Evolutionary conservation across 2,113 vertebrate species (phyloP).

Genomic region (Lichenostomus cassidix): DNA sequence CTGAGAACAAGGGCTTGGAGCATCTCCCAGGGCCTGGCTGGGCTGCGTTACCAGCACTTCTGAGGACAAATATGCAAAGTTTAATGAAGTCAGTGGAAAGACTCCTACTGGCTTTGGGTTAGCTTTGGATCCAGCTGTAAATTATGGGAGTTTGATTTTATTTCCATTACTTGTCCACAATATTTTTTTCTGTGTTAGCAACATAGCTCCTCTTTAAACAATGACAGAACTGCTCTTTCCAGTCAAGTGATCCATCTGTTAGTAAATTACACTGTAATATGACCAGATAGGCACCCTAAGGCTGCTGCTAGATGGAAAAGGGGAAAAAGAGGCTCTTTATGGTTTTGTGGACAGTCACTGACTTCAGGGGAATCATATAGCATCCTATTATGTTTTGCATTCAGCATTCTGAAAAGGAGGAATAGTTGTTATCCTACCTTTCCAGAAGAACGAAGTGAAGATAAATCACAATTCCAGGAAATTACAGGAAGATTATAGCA

Average conservation of each 20-base stretch:
- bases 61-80: not conserved
- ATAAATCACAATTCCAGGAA: not conserved
- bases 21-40: not conserved
- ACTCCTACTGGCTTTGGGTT: not conserved
- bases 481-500: not conserved
- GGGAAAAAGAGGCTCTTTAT: not conserved
- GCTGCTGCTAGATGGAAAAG: not conserved
- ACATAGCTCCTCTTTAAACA: not conserved
- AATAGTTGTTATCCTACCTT: not conserved
- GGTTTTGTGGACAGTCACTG: not conserved
- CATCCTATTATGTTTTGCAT: not conserved
- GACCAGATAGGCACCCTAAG: not conserved
- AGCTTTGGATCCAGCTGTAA: not conserved
- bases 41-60: not conserved
- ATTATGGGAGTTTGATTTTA: not conserved
- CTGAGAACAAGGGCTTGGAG: not conserved
- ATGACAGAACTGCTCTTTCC: not conserved
- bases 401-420: not conserved
- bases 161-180: not conserved
- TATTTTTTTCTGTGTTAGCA: not conserved
- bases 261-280: not conserved
- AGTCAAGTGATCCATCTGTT: not conserved
- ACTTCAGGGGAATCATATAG: not conserved
- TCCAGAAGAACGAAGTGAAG: not conserved
- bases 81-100: constrained; percentile 10